These are phyloP conservation scores for Drosophila mimetica DNA, from an alignment of 2,888 invertebrate genomes.

Conservation along the genomic window DNA sequence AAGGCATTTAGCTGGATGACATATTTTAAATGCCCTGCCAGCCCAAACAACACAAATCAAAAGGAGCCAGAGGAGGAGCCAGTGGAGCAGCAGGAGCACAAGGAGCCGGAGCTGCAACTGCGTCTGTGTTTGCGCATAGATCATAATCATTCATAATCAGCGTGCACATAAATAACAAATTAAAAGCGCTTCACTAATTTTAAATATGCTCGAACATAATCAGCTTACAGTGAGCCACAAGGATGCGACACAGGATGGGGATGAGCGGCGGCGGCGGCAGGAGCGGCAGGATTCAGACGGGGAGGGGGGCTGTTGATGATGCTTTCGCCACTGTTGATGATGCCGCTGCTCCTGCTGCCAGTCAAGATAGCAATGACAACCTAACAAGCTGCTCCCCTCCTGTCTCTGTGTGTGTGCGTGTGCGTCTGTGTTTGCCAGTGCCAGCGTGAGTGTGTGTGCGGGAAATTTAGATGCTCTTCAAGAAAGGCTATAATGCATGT, in stretches of 20 bases:
- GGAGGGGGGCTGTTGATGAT: constrained; percentile 47
- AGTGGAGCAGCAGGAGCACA: constrained; percentile 23
- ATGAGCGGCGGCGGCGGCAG: no score
- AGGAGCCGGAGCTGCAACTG: constrained; percentile 25
- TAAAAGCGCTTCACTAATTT: constrained; percentile 80
- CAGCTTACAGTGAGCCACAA: constrained; percentile 61
- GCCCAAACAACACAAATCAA: constrained; percentile 74
- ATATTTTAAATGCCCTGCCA: constrained; percentile 76
- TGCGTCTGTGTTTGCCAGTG: constrained; percentile 26
- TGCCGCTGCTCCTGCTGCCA: constrained; percentile 44
- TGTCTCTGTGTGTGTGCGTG: constrained; percentile 35
- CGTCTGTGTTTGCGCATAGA: constrained; percentile 69
- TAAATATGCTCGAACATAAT: constrained; percentile 81
- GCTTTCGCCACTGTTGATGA: constrained; percentile 35
- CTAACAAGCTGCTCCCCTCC: constrained; percentile 72
- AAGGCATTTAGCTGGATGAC: constrained; percentile 77
- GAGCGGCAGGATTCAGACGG: no score
- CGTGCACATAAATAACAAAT: constrained; percentile 81
- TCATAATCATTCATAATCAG: constrained; percentile 80
- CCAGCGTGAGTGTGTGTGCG: constrained; percentile 2
- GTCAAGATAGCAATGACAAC: constrained; percentile 77
- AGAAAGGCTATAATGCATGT: constrained; percentile 10
- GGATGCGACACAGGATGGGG: constrained; percentile 11
- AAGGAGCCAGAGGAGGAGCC: constrained; percentile 41
- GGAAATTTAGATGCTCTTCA: constrained; percentile 37